Conservation (phyloP, 2,113 vertebrate species). For the Platysternon megacephalum region DNA sequence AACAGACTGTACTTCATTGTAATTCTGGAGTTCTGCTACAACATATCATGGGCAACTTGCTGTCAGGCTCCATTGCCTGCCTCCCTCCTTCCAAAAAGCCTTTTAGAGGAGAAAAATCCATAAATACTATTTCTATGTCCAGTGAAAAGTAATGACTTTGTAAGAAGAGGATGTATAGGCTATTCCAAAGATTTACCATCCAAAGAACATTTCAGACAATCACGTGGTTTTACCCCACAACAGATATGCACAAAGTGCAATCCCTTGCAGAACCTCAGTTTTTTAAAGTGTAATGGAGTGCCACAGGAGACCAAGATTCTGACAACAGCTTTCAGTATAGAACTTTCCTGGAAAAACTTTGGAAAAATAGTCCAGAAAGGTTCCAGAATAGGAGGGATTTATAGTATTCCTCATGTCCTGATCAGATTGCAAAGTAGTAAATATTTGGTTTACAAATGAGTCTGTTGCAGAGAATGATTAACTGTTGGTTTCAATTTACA, state of each 20-base stretch:
- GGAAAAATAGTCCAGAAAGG: background rate
- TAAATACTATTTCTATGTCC: background rate
- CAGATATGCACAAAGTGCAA: too few relatives aligned
- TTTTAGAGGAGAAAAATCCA: background rate
- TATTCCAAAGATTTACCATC: background rate
- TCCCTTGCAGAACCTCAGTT: background rate
- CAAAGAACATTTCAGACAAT: fast-evolving
- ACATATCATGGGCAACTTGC: background rate
- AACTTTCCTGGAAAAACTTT: fast-evolving
- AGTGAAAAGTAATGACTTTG: background rate
- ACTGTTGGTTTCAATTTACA: background rate
- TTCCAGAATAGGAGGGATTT: background rate
- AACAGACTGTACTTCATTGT: background rate
- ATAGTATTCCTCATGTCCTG: background rate
- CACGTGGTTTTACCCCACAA: background rate
- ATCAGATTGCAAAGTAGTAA: background rate
- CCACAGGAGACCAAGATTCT: too few relatives aligned
- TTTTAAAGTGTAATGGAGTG: background rate
- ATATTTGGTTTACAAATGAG: background rate
- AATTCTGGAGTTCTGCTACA: background rate
- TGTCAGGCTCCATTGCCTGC: background rate
- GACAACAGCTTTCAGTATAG: background rate
- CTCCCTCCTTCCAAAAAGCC: background rate
- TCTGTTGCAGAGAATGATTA: background rate
- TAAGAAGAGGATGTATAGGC: background rate